Evolutionary conservation across 2,113 vertebrate genomes (phyloP).

Genomic region (Larimichthys crocea): DNA sequence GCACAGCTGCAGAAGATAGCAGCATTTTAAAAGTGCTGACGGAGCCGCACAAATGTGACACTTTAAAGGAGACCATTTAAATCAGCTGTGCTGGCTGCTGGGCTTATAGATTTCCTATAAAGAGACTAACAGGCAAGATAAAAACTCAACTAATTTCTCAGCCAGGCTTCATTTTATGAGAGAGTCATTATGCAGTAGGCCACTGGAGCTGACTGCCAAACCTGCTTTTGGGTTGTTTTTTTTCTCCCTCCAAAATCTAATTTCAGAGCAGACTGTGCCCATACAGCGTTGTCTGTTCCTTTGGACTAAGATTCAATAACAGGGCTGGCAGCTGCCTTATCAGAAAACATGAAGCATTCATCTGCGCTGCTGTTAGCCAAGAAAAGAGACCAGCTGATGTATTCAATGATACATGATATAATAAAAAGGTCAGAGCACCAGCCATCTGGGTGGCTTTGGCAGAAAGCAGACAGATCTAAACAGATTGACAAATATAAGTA

Average conservation of each 20-base stretch:
- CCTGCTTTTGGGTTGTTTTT: constrained; percentile 37
- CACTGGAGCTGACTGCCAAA: constrained; percentile 25
- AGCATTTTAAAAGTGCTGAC: constrained; percentile 56
- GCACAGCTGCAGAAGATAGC: constrained; percentile 32
- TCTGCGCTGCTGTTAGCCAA: not conserved
- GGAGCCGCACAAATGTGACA: constrained; percentile 21
- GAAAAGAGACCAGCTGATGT: constrained; percentile 7
- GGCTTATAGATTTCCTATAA: constrained; percentile 64
- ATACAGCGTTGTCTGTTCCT: constrained; percentile 23
- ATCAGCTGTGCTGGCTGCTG: constrained; percentile 49
- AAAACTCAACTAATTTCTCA: constrained; percentile 53
- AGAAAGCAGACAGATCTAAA: not conserved
- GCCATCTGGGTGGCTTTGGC: constrained; percentile 4
- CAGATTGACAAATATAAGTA: not conserved
- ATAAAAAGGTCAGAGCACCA: not conserved
- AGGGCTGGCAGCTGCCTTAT: constrained; percentile 29
- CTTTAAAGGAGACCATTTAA: constrained; percentile 44
- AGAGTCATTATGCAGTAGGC: constrained; percentile 29
- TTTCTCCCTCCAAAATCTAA: constrained; percentile 8
- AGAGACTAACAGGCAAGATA: constrained; percentile 27
- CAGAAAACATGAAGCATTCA: constrained; percentile 40
- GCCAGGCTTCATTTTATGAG: constrained; percentile 40
- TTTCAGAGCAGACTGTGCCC: constrained; percentile 19
- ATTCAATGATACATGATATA: constrained; percentile 1
- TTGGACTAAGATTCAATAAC: constrained; percentile 41